Base-by-base conservation (phyloP, 2,888 invertebrate genomes). In the Endomychus coccineus region DNA sequence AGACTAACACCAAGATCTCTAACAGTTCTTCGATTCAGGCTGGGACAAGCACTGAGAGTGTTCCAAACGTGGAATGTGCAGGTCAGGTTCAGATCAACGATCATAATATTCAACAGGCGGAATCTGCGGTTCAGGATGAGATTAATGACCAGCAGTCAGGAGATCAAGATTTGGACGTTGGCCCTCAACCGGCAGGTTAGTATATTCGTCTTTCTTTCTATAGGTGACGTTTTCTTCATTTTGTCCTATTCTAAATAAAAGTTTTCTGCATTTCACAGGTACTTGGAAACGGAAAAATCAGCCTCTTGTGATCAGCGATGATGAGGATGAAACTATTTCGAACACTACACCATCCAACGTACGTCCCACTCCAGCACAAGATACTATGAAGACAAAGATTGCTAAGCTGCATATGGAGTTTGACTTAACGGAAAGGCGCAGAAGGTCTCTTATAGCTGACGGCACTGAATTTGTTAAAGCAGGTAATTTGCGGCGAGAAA, bases 331-430 rank as follows among this genome's bases (percentile, higher is more conserved):
- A 6, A 19, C 5, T 19, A 19, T 7, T 5, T 19, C 19, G 7
- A 19, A 5, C 7, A 6, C 19, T 6, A 19, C 19, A 6, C 19
- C 19, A 19, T 19, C 19, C 5, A 19, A 5, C 7, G 19, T 19
- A 19, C 19, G 19, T 19, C 19, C 19, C 7, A 19, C 19, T 19
- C 19, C 19, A 19, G 19, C 19, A 19, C 19, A 19, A 19, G 19
- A 19, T 19, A 7, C 19, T 19, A 19, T 19, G 6, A 19, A 19
- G 7, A 19, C 5, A 19, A 7, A 19, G 7, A 19, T 19, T 19
- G 19, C 5, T 19, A 19, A 19, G 7, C 19, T 5, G 7, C 7
- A 5, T 19, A 7, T 19, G 19, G 7, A 19, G 19, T 6, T 19
- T 6, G 19, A 19, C 19, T 19, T 19, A 19, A 19, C 19, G 19